Percentiles rank a stretch among this genome's conserved stretches.
phyloP scores from a whole-genome alignment of 1,140 invertebrate genomes.

The Euura lappo region DNA sequence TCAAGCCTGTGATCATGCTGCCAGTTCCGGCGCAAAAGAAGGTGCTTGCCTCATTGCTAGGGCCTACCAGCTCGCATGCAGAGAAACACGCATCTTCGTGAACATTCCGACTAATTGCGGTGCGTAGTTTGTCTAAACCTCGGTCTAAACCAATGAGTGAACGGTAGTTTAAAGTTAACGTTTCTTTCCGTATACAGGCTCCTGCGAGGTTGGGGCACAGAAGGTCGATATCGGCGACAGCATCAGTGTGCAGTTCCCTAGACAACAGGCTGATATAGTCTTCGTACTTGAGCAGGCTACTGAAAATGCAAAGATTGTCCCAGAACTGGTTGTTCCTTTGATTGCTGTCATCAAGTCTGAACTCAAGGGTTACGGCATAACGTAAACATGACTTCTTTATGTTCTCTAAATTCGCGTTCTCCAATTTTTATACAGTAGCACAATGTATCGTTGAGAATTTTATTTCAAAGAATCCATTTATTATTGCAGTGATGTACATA shows the following conservation, averaged over 20 bases:
- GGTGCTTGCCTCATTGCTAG: slow-evolving; percentile 65
- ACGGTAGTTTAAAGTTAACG: neutral
- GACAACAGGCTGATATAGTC: slow-evolving; percentile 75
- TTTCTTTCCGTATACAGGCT: slow-evolving; percentile 43
- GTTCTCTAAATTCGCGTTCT: too few relatives aligned
- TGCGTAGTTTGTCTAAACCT: too few relatives aligned
- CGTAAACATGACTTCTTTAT: slow-evolving; percentile 49
- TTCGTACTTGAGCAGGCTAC: slow-evolving; percentile 70
- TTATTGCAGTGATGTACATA: slow-evolving; percentile 61
- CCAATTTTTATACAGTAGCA: neutral
- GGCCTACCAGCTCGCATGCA: slow-evolving; percentile 67
- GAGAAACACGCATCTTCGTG: slow-evolving; percentile 59
- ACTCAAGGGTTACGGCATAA: slow-evolving; percentile 64
- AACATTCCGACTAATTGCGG: slow-evolving; percentile 66
- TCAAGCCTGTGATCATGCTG: slow-evolving; percentile 70
- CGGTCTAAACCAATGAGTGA: too few relatives aligned
- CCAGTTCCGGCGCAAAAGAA: slow-evolving; percentile 57
- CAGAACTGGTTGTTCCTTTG: slow-evolving; percentile 55
- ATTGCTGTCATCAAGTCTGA: slow-evolving; percentile 56
- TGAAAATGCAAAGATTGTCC: slow-evolving; percentile 58
- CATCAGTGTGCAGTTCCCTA: slow-evolving; percentile 71
- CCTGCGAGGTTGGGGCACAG: slow-evolving; percentile 65
- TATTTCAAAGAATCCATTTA: slow-evolving; percentile 11
- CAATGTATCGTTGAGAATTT: slow-evolving; percentile 11
- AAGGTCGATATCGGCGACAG: slow-evolving; percentile 62